Evolutionary conservation across 2,797 vertebrate genomes (phyloP), one percentile per base, ranked within the genome.

Genomic region (Lepilemur septentrionalis): DNA sequence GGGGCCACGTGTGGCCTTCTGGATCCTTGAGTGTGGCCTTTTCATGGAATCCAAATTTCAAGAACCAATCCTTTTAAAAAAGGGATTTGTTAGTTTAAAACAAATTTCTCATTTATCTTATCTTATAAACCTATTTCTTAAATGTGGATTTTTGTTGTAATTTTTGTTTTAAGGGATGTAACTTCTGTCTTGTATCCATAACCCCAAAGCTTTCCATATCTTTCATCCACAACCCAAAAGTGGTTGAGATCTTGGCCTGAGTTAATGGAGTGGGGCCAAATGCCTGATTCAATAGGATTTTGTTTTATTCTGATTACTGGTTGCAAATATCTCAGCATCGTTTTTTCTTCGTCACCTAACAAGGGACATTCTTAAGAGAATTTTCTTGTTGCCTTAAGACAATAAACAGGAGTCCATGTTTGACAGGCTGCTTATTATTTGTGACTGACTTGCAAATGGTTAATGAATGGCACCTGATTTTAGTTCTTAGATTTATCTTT

Each of bases 281-380:
- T 52, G 20, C 6, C 30, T n/a, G n/a, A 41, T 63, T 92, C 79
- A 80, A 7, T 57, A 85, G 32, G 63, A 25, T 84, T 96, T 97
- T 96, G 35, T 90, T 93, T 96, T 80, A 85, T 94, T 97, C 79
- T 84, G 50, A 14, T 95, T 67, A 69, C 76, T 61, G 72, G 50
- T 25, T 89, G 65, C 73, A 86, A 95, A 72, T 43, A 80, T 41
- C 6, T 86, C 32, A 55, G 67, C 14, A 23, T 55, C 41, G 46
- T 55, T 67, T 52, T 14, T 6, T 38, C 52, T 61, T 93, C 2
- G 69, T 83, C 46, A 35, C 25, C 15, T 84, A 83, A 65, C 43
- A 61, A 90, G 75, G 32, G 63, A 65, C 1, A 75, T 15, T 65
- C 59, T 38, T 4, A 92, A 91, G 73, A 57, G 20, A 91, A 55